These are phyloP conservation scores for Aldrovandia affinis DNA, from an alignment of 2,797 vertebrate genomes.

Conservation along the genomic window DNA sequence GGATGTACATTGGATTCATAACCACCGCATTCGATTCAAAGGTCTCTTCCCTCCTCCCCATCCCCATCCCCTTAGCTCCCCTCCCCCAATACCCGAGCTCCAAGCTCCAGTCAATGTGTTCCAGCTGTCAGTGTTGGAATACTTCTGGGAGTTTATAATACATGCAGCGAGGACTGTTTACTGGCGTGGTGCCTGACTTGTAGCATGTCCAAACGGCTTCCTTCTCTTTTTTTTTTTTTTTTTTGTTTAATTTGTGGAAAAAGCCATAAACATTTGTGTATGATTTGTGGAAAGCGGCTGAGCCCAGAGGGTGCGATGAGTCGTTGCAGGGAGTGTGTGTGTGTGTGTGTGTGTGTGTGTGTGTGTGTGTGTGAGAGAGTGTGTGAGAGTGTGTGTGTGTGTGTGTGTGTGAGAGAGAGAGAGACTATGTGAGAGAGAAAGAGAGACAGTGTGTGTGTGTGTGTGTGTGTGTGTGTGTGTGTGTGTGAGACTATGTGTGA, in stretches of 20 bases:
- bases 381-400: conserved; percentile 11
- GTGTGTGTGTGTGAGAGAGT: conserved; percentile 6
- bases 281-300: conserved; percentile 62
- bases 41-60: conserved; percentile 31
- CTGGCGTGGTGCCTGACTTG: conserved; percentile 44
- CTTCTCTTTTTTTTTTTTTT: conserved; percentile 62
- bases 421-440: conserved; percentile 16
- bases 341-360: background rate
- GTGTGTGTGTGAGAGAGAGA: conserved; percentile 14
- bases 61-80: conserved; percentile 48
- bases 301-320: conserved; percentile 26
- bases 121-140: conserved; percentile 68
- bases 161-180: conserved; percentile 50
- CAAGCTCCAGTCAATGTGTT: conserved; percentile 68
- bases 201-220: conserved; percentile 46
- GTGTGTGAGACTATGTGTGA: too few species aligned
- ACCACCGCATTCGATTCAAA: background rate
- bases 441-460: conserved; percentile 21
- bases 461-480: background rate
- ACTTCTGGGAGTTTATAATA: conserved; percentile 56
- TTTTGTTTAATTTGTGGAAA: conserved; percentile 75
- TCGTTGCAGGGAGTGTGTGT: conserved; percentile 7
- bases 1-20: conserved; percentile 18
- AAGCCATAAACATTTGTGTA: conserved; percentile 71
- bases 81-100: conserved; percentile 54